Percentiles rank a stretch among this genome's conserved stretches.
phyloP scores from a whole-genome alignment of 1,140 invertebrate species.

The Caenorhabditis briggsae region DNA sequence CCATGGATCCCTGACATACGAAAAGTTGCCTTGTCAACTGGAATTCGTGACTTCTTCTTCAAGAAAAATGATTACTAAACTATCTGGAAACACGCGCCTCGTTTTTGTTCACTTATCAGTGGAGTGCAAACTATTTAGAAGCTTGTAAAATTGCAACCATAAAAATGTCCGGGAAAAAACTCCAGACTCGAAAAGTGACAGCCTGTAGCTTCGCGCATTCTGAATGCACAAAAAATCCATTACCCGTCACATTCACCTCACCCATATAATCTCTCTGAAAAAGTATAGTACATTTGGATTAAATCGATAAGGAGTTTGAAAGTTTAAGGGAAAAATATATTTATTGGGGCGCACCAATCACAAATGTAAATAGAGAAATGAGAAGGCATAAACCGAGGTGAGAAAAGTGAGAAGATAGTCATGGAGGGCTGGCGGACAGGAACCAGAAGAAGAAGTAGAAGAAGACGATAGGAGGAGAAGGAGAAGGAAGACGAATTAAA shows the following conservation, averaged over 20 bases:
- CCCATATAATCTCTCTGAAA: slow-evolving; percentile 24
- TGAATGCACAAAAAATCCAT: background rate
- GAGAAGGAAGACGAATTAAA: background rate
- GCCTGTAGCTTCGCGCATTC: background rate
- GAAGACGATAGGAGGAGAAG: background rate
- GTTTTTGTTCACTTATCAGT: background rate
- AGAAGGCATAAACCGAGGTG: background rate
- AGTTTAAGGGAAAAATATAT: slow-evolving; percentile 3
- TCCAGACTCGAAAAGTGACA: background rate
- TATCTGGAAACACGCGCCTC: slow-evolving; percentile 14
- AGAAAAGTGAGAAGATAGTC: slow-evolving; percentile 5
- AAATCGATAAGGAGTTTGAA: slow-evolving; percentile 45
- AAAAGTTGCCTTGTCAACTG: background rate
- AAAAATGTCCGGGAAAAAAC: background rate
- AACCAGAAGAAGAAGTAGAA: background rate
- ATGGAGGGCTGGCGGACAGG: slow-evolving; percentile 23
- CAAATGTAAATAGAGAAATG: slow-evolving; percentile 21
- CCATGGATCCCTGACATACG: background rate
- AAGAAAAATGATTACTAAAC: background rate
- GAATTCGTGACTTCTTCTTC: slow-evolving; percentile 5
- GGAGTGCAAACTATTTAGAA: background rate
- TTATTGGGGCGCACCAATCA: slow-evolving; percentile 38
- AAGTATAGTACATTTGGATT: slow-evolving; percentile 49
- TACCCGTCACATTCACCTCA: slow-evolving; percentile 7
- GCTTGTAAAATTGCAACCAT: background rate